Evolutionary conservation across 2,888 invertebrate genomes (phyloP).

Genomic region (Gymnoscelis rufifasciata): DNA sequence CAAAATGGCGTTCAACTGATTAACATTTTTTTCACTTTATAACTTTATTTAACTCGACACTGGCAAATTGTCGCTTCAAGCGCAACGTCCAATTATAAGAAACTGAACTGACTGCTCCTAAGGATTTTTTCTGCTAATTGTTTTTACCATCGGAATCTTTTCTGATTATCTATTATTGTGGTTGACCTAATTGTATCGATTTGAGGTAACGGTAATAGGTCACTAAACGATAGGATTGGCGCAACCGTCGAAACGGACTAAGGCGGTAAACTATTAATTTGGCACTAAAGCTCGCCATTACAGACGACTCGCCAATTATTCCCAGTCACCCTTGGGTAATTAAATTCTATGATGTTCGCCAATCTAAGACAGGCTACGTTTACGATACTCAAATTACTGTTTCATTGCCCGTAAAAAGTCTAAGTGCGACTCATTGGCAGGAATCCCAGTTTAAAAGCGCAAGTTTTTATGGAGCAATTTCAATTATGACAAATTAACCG

Average conservation of each 20-base stretch:
- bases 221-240: constrained; percentile 46
- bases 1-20: too few species aligned
- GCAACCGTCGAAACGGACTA: constrained; percentile 47
- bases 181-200: constrained; percentile 30
- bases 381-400: constrained; percentile 69
- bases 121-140: too few species aligned
- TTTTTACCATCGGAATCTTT: too few species aligned
- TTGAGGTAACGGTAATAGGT: constrained; percentile 60
- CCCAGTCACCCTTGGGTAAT: constrained; percentile 66
- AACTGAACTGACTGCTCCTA: too few species aligned
- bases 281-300: constrained; percentile 66
- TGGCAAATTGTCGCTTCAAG: too few species aligned
- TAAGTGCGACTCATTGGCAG: constrained; percentile 45
- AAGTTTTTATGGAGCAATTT: constrained; percentile 25
- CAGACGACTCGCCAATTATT: constrained; percentile 72
- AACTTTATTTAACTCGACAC: too few species aligned
- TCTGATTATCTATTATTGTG: too few species aligned
- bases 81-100: too few species aligned
- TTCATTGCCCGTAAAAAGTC: constrained; percentile 68
- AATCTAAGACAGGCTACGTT: constrained; percentile 71
- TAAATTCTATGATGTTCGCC: constrained; percentile 73
- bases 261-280: constrained; percentile 73
- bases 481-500: constrained; percentile 16
- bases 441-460: constrained; percentile 27
- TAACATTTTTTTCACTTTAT: too few species aligned